These are phyloP conservation scores for Podargus strigoides DNA, from an alignment of 2,797 vertebrate species.

Conservation along the genomic window DNA sequence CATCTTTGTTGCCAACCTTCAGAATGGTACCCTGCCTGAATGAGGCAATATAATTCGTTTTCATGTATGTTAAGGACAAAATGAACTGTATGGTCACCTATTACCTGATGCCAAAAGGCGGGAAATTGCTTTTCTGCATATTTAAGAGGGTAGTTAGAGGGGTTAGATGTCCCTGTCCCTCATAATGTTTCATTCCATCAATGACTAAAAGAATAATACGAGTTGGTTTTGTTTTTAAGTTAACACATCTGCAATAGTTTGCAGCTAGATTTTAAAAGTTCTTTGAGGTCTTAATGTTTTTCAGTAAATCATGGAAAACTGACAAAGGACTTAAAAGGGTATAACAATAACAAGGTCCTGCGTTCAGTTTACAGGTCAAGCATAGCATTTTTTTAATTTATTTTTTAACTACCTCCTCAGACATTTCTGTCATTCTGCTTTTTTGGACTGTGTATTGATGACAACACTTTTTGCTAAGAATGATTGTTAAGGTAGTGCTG, in stretches of 20 bases:
- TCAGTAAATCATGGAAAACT: not conserved
- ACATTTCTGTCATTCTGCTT: not conserved
- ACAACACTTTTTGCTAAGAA: not conserved
- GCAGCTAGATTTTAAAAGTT: not conserved
- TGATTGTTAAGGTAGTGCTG: not conserved
- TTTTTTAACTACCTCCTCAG: not conserved
- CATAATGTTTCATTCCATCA: not conserved
- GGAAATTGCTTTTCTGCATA: not conserved
- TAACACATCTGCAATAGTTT: not conserved
- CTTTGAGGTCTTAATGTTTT: not conserved
- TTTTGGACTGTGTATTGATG: not conserved
- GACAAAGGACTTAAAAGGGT: not conserved
- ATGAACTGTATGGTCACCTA: rapidly evolving
- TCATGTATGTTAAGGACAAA: not conserved
- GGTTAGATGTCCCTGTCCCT: not conserved
- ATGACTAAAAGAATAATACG: not conserved
- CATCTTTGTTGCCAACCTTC: not conserved
- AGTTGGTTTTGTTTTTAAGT: not conserved
- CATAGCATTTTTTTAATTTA: not conserved
- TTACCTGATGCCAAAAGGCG: not conserved
- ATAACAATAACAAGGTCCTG: not conserved
- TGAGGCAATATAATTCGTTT: not conserved
- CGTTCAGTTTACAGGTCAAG: not conserved
- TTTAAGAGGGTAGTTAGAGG: not conserved
- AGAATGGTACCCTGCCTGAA: not conserved